Percentiles rank a stretch among this genome's conserved stretches.
Evolutionary conservation across 1,140 invertebrate genomes (phyloP).

Genomic region (Drosophila pseudoobscura): DNA sequence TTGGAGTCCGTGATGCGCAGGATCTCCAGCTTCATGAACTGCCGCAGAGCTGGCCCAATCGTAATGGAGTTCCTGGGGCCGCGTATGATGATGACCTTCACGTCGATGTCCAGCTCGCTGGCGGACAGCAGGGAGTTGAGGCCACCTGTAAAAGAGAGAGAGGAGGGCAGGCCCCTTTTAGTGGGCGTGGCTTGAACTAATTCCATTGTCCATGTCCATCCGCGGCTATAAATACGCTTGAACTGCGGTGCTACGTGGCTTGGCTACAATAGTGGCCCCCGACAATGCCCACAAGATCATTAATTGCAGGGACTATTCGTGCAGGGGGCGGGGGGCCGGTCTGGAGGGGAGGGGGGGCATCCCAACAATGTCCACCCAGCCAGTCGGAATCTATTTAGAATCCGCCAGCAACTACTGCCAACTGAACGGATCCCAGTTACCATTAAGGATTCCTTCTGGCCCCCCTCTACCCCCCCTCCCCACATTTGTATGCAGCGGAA

Average conservation of each 20-base stretch:
- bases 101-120: constrained; percentile 85
- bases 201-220: constrained; percentile 11
- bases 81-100: constrained; percentile 88
- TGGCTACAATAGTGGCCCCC: constrained; percentile 4
- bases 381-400: constrained; percentile 37
- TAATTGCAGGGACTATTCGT: constrained; percentile 51
- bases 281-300: constrained; percentile 56
- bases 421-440: constrained; percentile 40
- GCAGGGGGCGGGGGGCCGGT: too few species aligned
- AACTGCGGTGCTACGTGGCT: constrained; percentile 13
- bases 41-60: constrained; percentile 88
- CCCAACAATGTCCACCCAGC: constrained; percentile 43
- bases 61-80: constrained; percentile 89
- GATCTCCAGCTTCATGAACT: constrained; percentile 88
- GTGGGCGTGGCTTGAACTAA: constrained; percentile 20
- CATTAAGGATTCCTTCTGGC: too few species aligned
- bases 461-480: neutral
- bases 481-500: constrained; percentile 62
- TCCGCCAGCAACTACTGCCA: constrained; percentile 15
- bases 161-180: too few species aligned
- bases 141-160: constrained; percentile 84
- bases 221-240: neutral
- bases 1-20: constrained; percentile 90
- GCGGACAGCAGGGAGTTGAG: constrained; percentile 85
- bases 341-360: neutral